Percentiles rank a stretch among this genome's conserved stretches.
These are phyloP conservation scores for Spicauda simplicius DNA, from an alignment of 2,888 invertebrate genomes.

Conservation along the genomic window DNA sequence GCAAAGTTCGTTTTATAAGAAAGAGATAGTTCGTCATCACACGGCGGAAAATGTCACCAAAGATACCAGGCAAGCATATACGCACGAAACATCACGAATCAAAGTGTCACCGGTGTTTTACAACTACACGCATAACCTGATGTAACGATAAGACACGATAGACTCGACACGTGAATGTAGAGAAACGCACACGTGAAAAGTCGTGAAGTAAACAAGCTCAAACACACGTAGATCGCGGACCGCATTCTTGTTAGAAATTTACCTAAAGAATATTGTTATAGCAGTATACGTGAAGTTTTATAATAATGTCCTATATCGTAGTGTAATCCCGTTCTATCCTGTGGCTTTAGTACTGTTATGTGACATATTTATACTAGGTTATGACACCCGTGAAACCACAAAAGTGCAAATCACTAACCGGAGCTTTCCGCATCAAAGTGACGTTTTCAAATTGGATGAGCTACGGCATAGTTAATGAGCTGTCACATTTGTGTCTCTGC, in stretches of 20 bases:
- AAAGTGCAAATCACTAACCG: slow-evolving; percentile 46
- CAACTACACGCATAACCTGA: slow-evolving; percentile 24
- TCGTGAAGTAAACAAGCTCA: slow-evolving; percentile 14
- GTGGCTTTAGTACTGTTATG: slow-evolving; percentile 56
- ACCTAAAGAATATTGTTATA: not conserved
- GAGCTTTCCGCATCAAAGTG: not conserved
- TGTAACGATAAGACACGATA: slow-evolving; percentile 12
- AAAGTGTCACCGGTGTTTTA: slow-evolving; percentile 27
- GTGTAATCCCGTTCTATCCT: slow-evolving; percentile 42
- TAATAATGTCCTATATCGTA: slow-evolving; percentile 40
- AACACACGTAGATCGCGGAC: not conserved
- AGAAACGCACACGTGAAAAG: slow-evolving; percentile 24
- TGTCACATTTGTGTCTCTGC: not conserved
- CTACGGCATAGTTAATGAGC: not conserved
- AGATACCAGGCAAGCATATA: slow-evolving; percentile 61
- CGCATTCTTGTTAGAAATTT: slow-evolving; percentile 6
- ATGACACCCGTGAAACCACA: slow-evolving; percentile 50
- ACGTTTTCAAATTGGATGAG: slow-evolving; percentile 1
- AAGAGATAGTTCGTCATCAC: slow-evolving; percentile 9
- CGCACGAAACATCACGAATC: slow-evolving; percentile 8
- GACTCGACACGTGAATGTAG: slow-evolving; percentile 17
- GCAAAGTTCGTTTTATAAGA: slow-evolving; percentile 47
- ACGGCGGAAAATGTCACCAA: slow-evolving; percentile 64
- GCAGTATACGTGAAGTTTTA: slow-evolving; percentile 27
- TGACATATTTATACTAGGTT: slow-evolving; percentile 48